A percentile compares a stretch with the other conserved stretches of the same genome.
Conservation (phyloP, 1,140 invertebrate genomes). For the Psix sp. region DNA sequence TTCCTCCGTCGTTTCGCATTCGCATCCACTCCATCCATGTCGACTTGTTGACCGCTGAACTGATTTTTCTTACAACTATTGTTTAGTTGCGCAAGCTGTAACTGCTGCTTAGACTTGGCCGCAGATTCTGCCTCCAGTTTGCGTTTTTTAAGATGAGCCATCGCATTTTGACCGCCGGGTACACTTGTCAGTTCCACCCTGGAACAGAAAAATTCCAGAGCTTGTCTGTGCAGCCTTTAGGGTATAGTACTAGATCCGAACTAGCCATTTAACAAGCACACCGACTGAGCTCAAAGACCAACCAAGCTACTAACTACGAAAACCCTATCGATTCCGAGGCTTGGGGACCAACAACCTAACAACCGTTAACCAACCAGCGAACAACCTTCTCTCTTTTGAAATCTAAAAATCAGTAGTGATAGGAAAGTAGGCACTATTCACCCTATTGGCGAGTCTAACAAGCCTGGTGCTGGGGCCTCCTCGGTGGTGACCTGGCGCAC, state of each 20-base stretch:
- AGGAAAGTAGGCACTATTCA: conserved; percentile 49
- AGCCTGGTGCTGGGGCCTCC: conserved; percentile 12
- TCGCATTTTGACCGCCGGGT: conserved; percentile 77
- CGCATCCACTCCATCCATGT: conserved; percentile 73
- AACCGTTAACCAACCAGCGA: conserved; percentile 15
- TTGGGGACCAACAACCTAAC: conserved; percentile 9
- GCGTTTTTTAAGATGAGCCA: conserved; percentile 79
- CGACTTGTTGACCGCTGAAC: conserved; percentile 66
- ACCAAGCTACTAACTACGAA: conserved; percentile 15
- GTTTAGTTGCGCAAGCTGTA: conserved; percentile 51
- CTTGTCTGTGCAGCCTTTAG: conserved; percentile 63
- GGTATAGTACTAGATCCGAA: conserved; percentile 30
- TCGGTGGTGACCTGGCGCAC: conserved; percentile 23
- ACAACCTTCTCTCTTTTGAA: conserved; percentile 18
- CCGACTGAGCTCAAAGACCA: conserved; percentile 15
- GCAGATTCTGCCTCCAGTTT: conserved; percentile 77
- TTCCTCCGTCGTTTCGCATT: conserved; percentile 76
- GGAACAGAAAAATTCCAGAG: conserved; percentile 78
- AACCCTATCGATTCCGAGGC: conserved; percentile 5
- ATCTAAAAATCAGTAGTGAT: too few species aligned
- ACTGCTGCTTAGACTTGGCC: conserved; percentile 70
- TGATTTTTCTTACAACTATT: conserved; percentile 57
- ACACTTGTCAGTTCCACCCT: conserved; percentile 78
- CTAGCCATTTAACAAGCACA: conserved; percentile 24
- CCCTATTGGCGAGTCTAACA: conserved; percentile 23